phyloP scores from a whole-genome alignment of 2,797 vertebrate genomes.

The Poecilia wingei region DNA sequence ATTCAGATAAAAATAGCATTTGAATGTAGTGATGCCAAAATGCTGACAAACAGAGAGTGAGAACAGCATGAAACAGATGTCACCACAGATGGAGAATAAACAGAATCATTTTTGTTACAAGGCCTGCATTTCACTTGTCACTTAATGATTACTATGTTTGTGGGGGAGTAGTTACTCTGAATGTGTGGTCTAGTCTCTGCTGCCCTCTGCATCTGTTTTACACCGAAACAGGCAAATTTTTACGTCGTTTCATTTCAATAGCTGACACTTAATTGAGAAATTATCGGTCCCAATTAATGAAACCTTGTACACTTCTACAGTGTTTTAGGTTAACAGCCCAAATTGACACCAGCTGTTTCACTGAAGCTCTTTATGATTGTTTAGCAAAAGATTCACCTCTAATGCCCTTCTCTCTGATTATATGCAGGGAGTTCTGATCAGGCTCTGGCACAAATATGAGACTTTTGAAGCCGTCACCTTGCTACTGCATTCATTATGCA shows the following conservation, averaged over 20 bases:
- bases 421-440: conserved; percentile 43
- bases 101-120: conserved; percentile 69
- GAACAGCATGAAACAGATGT: conserved; percentile 78
- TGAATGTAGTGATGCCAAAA: conserved; percentile 58
- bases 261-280: neutral
- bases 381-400: neutral
- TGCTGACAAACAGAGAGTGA: conserved; percentile 49
- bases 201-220: conserved; percentile 37
- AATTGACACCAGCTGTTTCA: neutral
- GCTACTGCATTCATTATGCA: conserved; percentile 50
- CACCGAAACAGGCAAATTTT: conserved; percentile 31
- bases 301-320: neutral
- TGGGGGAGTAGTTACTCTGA: conserved; percentile 38
- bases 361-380: conserved; percentile 9
- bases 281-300: neutral
- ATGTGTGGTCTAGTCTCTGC: conserved; percentile 39
- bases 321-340: neutral
- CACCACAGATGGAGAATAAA: conserved; percentile 78
- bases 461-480: conserved; percentile 48
- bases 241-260: conserved; percentile 15
- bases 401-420: conserved; percentile 34
- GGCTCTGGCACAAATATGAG: conserved; percentile 52
- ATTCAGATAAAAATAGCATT: conserved; percentile 63
- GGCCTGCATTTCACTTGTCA: conserved; percentile 66
- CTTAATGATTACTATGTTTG: conserved; percentile 68